Percentiles rank a stretch among this genome's conserved stretches.
Evolutionary conservation across 2,888 invertebrate species (phyloP).

Genomic region (Chaetogeoica ovagalla): DNA sequence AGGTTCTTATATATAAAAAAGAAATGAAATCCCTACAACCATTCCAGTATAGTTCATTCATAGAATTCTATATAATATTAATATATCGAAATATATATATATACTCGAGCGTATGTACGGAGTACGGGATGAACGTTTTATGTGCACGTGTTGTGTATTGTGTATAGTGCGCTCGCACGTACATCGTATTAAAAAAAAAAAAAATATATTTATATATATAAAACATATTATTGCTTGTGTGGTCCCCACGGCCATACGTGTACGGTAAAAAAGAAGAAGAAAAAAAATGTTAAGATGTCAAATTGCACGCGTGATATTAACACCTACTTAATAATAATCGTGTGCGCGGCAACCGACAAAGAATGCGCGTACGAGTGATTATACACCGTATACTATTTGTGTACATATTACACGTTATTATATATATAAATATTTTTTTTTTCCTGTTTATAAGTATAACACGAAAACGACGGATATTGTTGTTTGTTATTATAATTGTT

Average conservation of each 20-base stretch:
- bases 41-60: no score
- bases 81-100: no score
- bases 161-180: background rate
- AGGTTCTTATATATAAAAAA: no score
- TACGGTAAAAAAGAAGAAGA: background rate
- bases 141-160: background rate
- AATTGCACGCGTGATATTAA: slow-evolving; percentile 40
- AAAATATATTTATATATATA: no score
- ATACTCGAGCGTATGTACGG: no score
- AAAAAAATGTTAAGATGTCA: slow-evolving; percentile 16
- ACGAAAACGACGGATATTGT: no score
- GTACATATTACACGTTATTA: no score
- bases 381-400: background rate
- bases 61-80: no score
- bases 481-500: no score
- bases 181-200: background rate
- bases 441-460: no score
- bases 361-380: slow-evolving; percentile 19
- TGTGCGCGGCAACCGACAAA: slow-evolving; percentile 35
- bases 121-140: background rate
- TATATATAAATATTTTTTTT: no score
- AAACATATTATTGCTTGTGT: slow-evolving; percentile 21
- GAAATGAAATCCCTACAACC: no score
- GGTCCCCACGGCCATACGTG: background rate
- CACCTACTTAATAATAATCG: slow-evolving; percentile 50